These are phyloP conservation scores for Zapornia atra DNA, from an alignment of 2,113 vertebrate species.

Conservation along the genomic window DNA sequence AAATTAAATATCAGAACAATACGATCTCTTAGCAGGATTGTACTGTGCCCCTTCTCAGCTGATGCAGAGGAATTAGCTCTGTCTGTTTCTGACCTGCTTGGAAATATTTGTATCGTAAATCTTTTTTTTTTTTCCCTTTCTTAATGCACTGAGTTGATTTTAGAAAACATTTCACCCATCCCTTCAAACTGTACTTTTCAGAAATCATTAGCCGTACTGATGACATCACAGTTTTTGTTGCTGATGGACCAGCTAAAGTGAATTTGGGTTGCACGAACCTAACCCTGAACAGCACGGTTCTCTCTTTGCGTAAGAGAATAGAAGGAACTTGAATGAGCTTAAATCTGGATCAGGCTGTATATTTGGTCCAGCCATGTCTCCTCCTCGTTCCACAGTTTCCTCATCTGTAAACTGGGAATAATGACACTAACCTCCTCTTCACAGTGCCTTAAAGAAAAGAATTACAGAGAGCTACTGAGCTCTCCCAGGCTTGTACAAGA, in stretches of 20 bases:
- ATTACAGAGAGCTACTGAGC: background rate
- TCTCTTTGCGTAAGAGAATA: background rate
- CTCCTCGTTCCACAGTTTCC: background rate
- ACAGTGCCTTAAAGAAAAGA: background rate
- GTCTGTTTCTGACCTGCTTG: background rate
- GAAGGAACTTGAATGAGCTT: background rate
- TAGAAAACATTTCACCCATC: background rate
- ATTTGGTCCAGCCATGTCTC: background rate
- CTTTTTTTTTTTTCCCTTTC: background rate
- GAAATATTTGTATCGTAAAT: background rate
- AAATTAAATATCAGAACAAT: background rate
- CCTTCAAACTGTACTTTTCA: background rate
- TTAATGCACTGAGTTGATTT: background rate
- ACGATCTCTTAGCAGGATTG: background rate
- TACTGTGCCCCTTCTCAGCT: background rate
- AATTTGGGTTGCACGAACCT: background rate
- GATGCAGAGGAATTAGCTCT: background rate
- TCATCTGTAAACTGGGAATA: background rate
- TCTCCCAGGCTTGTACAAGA: background rate
- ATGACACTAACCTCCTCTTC: background rate
- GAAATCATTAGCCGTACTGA: background rate
- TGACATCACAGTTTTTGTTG: background rate
- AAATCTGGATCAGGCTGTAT: background rate
- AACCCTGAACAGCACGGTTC: too few species aligned
- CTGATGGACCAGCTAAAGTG: background rate